phyloP scores from a whole-genome alignment of 1,140 invertebrate species.

The Sinella curviseta region DNA sequence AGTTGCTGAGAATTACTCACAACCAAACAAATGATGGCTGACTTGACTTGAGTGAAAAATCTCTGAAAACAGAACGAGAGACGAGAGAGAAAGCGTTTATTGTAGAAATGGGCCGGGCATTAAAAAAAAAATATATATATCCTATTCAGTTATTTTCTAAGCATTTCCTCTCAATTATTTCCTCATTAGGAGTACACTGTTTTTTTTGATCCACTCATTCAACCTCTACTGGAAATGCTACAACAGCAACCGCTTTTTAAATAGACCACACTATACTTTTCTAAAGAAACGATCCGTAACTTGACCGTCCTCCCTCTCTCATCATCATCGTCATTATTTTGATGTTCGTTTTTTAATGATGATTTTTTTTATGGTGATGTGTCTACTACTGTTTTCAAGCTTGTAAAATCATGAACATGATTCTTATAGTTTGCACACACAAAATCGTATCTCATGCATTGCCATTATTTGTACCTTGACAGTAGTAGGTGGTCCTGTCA shows the following conservation, averaged over 20 bases:
- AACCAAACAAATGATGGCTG: neutral
- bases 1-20: neutral
- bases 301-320: neutral
- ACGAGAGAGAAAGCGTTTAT: too few species aligned
- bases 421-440: too few species aligned
- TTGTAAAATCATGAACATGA: neutral
- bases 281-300: neutral
- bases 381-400: slow-evolving; percentile 10
- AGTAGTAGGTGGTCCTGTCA: slow-evolving; percentile 6
- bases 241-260: too few species aligned
- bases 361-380: slow-evolving; percentile 12
- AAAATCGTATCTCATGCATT: too few species aligned
- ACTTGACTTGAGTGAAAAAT: too few species aligned
- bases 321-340: too few species aligned
- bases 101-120: too few species aligned
- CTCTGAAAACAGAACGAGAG: too few species aligned
- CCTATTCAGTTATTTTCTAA: neutral
- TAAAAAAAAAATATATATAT: too few species aligned
- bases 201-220: too few species aligned
- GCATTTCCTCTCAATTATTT: slow-evolving; percentile 26
- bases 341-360: neutral
- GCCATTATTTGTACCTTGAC: neutral
- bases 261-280: too few species aligned
- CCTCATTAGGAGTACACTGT: slow-evolving; percentile 3
- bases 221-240: too few species aligned